phyloP scores from a whole-genome alignment of 92 coral and sea anemone genomes.

The Parazoanthus swiftii region DNA sequence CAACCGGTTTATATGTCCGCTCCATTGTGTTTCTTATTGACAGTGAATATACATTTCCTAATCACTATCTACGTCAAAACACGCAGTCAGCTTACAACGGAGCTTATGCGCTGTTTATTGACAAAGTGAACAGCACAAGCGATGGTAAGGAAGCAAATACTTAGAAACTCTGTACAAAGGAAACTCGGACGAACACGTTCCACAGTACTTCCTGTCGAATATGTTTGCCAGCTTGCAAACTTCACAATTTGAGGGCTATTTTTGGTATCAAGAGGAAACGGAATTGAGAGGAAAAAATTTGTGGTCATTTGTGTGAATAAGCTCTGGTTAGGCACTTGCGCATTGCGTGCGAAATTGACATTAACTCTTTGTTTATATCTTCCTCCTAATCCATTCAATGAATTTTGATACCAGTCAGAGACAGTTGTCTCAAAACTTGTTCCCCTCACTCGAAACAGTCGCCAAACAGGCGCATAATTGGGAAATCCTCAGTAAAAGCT shows the following conservation, averaged over 20 bases:
- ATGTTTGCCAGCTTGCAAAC: not conserved
- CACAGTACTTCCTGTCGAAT: not conserved
- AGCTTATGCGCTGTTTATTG: not conserved
- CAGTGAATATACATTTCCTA: slow-evolving; percentile 24
- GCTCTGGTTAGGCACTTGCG: not conserved
- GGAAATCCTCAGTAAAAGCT: slow-evolving; percentile 39
- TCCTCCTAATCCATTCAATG: slow-evolving; percentile 24
- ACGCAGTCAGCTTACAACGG: not conserved
- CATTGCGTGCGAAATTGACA: slow-evolving; percentile 36
- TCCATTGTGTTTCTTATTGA: slow-evolving; percentile 30
- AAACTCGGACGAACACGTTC: too few relatives aligned
- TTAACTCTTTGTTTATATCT: slow-evolving; percentile 21
- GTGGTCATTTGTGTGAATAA: not conserved
- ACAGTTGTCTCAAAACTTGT: slow-evolving; percentile 24
- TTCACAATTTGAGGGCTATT: not conserved
- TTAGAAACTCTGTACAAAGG: too few relatives aligned
- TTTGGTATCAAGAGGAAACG: slow-evolving; percentile 1
- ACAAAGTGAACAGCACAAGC: not conserved
- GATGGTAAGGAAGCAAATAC: not conserved
- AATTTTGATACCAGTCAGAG: slow-evolving; percentile 34
- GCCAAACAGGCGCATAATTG: slow-evolving; percentile 38
- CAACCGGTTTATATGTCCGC: slow-evolving; percentile 30
- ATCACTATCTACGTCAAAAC: slow-evolving; percentile 6
- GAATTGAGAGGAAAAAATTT: not conserved
- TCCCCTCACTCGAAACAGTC: slow-evolving; percentile 30